Percentiles rank a stretch among this genome's conserved stretches.
These are phyloP conservation scores for Anaspis maculata DNA, from an alignment of 2,888 invertebrate species.

Conservation along the genomic window DNA sequence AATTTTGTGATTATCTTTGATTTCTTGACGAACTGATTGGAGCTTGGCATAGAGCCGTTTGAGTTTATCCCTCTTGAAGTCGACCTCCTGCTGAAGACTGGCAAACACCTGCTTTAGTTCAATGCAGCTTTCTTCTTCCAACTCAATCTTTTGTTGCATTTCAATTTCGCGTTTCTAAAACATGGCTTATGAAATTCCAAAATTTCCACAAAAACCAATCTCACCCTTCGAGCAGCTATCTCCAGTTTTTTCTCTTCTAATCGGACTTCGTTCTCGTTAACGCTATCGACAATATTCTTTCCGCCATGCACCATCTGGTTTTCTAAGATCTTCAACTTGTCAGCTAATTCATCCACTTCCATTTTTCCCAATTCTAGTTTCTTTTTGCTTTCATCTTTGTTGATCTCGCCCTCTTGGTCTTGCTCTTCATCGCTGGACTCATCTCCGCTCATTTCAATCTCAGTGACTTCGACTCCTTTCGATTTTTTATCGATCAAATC, in stretches of 20 bases:
- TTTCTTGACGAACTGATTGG: slow-evolving; percentile 65
- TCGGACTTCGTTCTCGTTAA: slow-evolving; percentile 86
- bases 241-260: slow-evolving; percentile 78
- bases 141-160: slow-evolving; percentile 88
- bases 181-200: neutral
- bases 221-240: slow-evolving; percentile 79
- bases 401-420: slow-evolving; percentile 42
- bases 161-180: slow-evolving; percentile 62
- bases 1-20: slow-evolving; percentile 75
- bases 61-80: slow-evolving; percentile 88
- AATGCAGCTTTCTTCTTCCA: slow-evolving; percentile 86
- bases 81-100: slow-evolving; percentile 92
- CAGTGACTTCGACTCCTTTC: slow-evolving; percentile 30
- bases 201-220: too few species aligned
- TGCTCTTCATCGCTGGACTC: slow-evolving; percentile 24
- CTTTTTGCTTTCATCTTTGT: slow-evolving; percentile 40
- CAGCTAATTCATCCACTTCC: slow-evolving; percentile 66
- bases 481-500: slow-evolving; percentile 34
- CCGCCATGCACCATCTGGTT: slow-evolving; percentile 91
- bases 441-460: slow-evolving; percentile 22
- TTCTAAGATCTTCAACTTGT: slow-evolving; percentile 77
- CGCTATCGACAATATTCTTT: slow-evolving; percentile 90
- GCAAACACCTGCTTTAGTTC: slow-evolving; percentile 87
- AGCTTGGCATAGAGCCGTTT: slow-evolving; percentile 84
- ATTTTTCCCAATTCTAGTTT: slow-evolving; percentile 46